Base-by-base conservation (phyloP, 2,888 invertebrate genomes). In the Portevinia maculata region DNA sequence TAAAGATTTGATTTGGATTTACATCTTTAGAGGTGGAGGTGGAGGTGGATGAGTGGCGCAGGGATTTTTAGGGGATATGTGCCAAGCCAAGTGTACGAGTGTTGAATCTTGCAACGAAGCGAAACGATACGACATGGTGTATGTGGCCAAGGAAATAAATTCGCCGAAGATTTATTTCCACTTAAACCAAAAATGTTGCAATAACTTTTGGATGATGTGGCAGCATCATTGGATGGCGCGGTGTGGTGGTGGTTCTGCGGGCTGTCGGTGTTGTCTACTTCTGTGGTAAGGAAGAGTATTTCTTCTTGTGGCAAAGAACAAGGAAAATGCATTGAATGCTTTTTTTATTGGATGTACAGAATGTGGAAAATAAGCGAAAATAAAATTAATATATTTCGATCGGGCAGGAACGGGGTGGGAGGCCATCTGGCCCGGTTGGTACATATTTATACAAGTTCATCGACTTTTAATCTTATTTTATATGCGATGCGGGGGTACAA, bases 151-250 rank as follows among this genome's bases (percentile, higher is more conserved):
- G 76, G 76, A 83, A 83, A 83, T 83, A 83, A 83, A 83, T 83
- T 83, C 59, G 39, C 52, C 39, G 13, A 76, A 83, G 81, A 83
- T 83, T 83, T 83, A 83, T 83, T 65, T 83, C 81, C 81, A 83
- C 81, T 83, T 83, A 76, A 83, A 76, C 39, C 65, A 76, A 73
- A 73, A 83, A 83, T 69, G 55, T 76, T 60, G 70, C 81, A 76
- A 76, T 83, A 83, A 83, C 81, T 83, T 71, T 71, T 21, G 41
- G 71, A 76, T 83, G 81, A 83, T 67, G 81, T 83, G 75, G 70
- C 81, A 69, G 55, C 28, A 24, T 41, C 13, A 44, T 34, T 28
- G 4, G 52, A n/a, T n/a, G 53, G 48, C 32, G 21, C 52, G 34
- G 44, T 62, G 55, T 39, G 67, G 50, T 24, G 59, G 34, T 17